Evolutionary conservation across 2,797 vertebrate species (phyloP), one percentile per base, ranked within the genome.

Genomic region (Orestias chungarensis): DNA sequence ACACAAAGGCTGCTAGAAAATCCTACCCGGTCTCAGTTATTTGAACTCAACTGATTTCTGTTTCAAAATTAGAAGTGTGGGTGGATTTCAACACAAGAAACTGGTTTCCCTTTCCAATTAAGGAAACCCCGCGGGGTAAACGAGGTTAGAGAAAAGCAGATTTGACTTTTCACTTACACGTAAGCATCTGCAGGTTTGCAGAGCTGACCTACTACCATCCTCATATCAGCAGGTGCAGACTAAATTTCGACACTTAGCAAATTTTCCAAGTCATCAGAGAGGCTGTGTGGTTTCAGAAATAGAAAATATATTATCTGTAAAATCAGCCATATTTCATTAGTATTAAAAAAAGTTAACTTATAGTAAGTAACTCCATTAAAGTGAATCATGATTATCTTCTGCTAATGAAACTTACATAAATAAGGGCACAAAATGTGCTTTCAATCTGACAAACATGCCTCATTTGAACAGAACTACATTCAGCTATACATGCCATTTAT

Each of bases 211-310:
- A 4, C 10, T 61, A 33, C 57, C 33, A n/a, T n/a, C 57, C 33
- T 35, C 57, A 38, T 59, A 29, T 15, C 57, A 38, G 57, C 33
- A 38, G 57, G 57, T 23, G 44, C 23, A 59, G 68, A 61, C 68
- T 78, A 65, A 77, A 67, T 64, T 46, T 64, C 75, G 57, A 77
- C 68, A 4, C n/a, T 66, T 38, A 72, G 73, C 31, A 49, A n/a
- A 50, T n/a, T 69, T 74, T 14, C 46, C 35, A 65, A 40, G 27
- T 64, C 61, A 52, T 75, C 70, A 43, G 38, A 61, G 20, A 27
- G 38, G 5, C 29, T 10, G 35, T 43, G 33, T 31, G 52, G n/a
- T 64, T 7, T 33, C 52, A 44, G 18, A 17, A 44, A 5, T 3
- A 17, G 43, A 11, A 10, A 46, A 46, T 17, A 46, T 4, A 14